A percentile compares a stretch with the other conserved stretches of the same genome.
Evolutionary conservation across 1,140 invertebrate species (phyloP).

Genomic region (Carposina sasakii): DNA sequence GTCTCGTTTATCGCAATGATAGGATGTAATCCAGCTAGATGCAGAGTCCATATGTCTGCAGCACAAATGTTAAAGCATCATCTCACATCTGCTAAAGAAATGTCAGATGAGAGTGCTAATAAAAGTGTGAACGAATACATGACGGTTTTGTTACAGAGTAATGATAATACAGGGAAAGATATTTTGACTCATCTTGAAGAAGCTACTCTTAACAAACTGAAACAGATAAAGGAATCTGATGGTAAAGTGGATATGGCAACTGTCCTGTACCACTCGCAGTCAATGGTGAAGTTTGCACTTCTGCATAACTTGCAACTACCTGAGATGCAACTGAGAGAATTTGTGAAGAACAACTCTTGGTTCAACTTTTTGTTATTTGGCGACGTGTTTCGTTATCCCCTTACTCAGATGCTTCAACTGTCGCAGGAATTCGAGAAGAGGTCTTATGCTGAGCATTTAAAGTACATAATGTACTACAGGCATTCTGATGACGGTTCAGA

Average conservation of each 20-base stretch:
- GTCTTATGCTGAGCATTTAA: slow-evolving; percentile 72
- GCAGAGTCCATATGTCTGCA: slow-evolving; percentile 74
- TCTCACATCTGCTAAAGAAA: slow-evolving; percentile 37
- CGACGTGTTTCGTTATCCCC: slow-evolving; percentile 77
- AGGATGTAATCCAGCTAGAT: slow-evolving; percentile 73
- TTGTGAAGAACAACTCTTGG: slow-evolving; percentile 74
- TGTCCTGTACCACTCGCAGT: slow-evolving; percentile 72
- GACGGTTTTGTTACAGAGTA: slow-evolving; percentile 55
- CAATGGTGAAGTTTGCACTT: slow-evolving; percentile 75
- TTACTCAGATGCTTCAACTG: slow-evolving; percentile 71
- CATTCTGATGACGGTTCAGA: slow-evolving; percentile 44
- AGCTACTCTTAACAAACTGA: slow-evolving; percentile 40
- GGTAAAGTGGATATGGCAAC: slow-evolving; percentile 55
- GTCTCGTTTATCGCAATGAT: slow-evolving; percentile 78
- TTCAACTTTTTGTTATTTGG: slow-evolving; percentile 77
- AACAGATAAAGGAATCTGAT: slow-evolving; percentile 49
- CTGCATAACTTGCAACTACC: slow-evolving; percentile 73
- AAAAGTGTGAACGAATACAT: slow-evolving; percentile 59
- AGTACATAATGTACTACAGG: slow-evolving; percentile 70
- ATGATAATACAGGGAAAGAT: slow-evolving; percentile 45
- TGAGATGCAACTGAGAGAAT: slow-evolving; percentile 70
- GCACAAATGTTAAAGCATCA: slow-evolving; percentile 66
- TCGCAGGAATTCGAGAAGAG: slow-evolving; percentile 69
- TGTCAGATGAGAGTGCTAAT: slow-evolving; percentile 50
- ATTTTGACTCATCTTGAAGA: slow-evolving; percentile 67